Percentiles rank a stretch among this genome's conserved stretches.
These are phyloP conservation scores for Cetoscarus ocellatus DNA, from an alignment of 2,797 vertebrate species.

Conservation along the genomic window DNA sequence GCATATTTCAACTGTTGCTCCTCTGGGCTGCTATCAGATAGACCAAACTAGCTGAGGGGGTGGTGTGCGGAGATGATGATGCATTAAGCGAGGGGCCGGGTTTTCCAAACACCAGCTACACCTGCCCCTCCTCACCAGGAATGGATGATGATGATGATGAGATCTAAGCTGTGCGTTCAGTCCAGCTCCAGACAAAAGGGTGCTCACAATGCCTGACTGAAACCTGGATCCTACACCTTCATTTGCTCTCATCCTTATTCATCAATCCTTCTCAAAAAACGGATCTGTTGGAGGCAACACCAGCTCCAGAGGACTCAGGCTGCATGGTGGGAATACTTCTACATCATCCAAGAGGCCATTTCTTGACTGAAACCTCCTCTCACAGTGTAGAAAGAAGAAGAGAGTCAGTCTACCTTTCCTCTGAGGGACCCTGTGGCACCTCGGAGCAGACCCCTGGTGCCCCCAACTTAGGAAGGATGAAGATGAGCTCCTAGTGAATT, in stretches of 20 bases:
- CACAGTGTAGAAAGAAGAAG: slow-evolving; percentile 27
- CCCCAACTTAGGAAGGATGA: slow-evolving; percentile 71
- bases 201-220: slow-evolving; percentile 43
- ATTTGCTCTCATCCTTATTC: slow-evolving; percentile 8
- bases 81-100: slow-evolving; percentile 62
- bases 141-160: slow-evolving; percentile 66
- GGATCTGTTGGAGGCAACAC: slow-evolving; percentile 54
- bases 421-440: slow-evolving; percentile 58
- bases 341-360: slow-evolving; percentile 14
- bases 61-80: slow-evolving; percentile 64
- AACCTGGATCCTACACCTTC: slow-evolving; percentile 46
- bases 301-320: slow-evolving; percentile 23
- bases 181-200: slow-evolving; percentile 52
- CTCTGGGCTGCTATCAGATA: slow-evolving; percentile 79
- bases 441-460: slow-evolving; percentile 56
- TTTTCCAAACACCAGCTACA: slow-evolving; percentile 69
- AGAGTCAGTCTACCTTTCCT: slow-evolving; percentile 50
- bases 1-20: slow-evolving; percentile 88
- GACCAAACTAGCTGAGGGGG: slow-evolving; percentile 71
- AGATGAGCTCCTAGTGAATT: slow-evolving; percentile 72
- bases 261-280: slow-evolving; percentile 12
- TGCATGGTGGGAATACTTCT: slow-evolving; percentile 40
- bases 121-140: slow-evolving; percentile 84
- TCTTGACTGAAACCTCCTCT: slow-evolving; percentile 32
- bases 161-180: slow-evolving; percentile 49